A percentile compares a stretch with the other conserved stretches of the same genome.
Conservation (phyloP, 2,888 invertebrate species). For the Reticulitermes lucifugus region DNA sequence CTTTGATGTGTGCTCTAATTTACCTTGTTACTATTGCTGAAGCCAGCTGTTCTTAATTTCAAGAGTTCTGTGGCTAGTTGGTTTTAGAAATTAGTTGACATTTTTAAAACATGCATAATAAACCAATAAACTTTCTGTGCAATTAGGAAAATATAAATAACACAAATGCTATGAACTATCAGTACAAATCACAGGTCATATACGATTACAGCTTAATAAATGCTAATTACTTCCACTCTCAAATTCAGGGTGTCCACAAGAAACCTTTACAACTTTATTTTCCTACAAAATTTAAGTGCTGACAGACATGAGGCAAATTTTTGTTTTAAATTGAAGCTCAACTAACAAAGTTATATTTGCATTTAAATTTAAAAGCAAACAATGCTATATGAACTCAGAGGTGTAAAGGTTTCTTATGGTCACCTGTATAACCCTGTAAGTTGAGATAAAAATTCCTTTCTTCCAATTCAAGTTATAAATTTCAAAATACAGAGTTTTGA, state of each 20-base stretch:
- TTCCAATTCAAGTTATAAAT: neutral
- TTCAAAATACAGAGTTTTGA: neutral
- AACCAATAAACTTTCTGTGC: neutral
- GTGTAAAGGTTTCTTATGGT: no score
- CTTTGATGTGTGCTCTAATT: no score
- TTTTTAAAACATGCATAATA: neutral
- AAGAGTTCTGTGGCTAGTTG: neutral
- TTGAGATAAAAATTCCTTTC: neutral
- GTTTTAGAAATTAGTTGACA: neutral
- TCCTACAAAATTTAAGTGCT: no score
- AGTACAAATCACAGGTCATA: slow-evolving; percentile 12
- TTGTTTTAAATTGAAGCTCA: no score
- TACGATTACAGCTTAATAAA: slow-evolving; percentile 6
- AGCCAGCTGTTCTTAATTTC: neutral
- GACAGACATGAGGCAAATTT: no score
- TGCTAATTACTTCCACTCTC: neutral
- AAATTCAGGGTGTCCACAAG: neutral
- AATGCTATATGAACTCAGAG: no score
- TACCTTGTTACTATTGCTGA: no score
- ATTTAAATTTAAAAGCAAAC: no score
- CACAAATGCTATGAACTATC: neutral
- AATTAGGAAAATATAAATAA: neutral
- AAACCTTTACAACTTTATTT: no score
- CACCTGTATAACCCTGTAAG: neutral
- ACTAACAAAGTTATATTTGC: no score